Base-by-base conservation (phyloP, 2,888 invertebrate species). In the Catocala nupta region DNA sequence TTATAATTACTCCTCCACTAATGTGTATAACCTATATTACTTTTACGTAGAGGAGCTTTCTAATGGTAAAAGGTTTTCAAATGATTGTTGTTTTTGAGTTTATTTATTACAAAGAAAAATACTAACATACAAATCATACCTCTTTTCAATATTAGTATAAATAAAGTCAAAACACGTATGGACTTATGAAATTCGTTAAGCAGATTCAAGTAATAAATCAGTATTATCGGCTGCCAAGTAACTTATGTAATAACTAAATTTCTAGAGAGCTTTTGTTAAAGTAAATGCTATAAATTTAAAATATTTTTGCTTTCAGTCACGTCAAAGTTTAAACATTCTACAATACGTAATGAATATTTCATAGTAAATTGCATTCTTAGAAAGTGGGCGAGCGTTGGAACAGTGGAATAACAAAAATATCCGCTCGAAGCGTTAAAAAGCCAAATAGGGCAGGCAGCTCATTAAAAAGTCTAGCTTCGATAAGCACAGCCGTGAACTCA, bases 391-490 rank as follows among this genome's bases (percentile, higher is more conserved):
- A 55, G 42, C 5, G 13, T 34, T 51, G 10, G 4, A 54, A 43
- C 45, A 25, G 10, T 54, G 47, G 51, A 54, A 61, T 10, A 55
- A 63, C 45, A 59, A 50, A 69, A 70, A 59, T 16, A 1, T 10
- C 12, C 45, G 59, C 57, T 66, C 61, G 55, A 61, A 71, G 65
- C 55, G 52, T 55, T 57, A 50, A 56, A 33, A 62, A 12, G 63
- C 56, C 45, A 59, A 61, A 68, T 54, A 50, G 13, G 56, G 62
- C 43, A 59, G 56, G 62, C 43, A 59, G 43, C 57, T 73, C 77
- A 75, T 78, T 76, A 77, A 77, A 82, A 73, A 67, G 51, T 71
- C 54, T 66, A 64, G 73, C 70, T 71, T 59, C 66, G 43, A 70
- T 76, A 65, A 76, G 76, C 73, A 73, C 50, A 57, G 65, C 63